Base-by-base conservation (phyloP, 2,113 vertebrate genomes). In the Passer domesticus region DNA sequence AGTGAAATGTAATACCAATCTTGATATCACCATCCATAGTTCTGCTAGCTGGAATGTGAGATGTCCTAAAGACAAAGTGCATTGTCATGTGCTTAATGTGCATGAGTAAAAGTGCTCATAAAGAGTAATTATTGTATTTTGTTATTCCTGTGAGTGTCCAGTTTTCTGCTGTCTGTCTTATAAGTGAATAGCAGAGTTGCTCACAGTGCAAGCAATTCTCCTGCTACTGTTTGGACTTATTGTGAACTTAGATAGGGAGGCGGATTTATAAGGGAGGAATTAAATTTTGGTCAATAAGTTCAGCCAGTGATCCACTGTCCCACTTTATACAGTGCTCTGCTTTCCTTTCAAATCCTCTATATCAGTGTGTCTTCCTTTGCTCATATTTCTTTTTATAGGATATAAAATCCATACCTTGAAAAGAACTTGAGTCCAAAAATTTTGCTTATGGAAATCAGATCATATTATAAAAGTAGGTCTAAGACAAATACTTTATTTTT, bases 91-190 rank as follows among this genome's bases (percentile, higher is more conserved):
- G 77, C 92, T 82, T 94, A 96, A 96, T 92, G 73, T 67, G 47
- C 73, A 50, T 66, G 87, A 92, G 59, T 92, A 93, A 96, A 87
- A 91, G 78, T 23, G 46, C 43, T 87, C 75, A 80, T 77, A 91
- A 88, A 89, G 76, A 82, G 66, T 84, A 96, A 91, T 95, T 73
- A 94, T n/a, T 85, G 23, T 89, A 81, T 92, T 92, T 91, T 93
- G 60, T 50, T 90, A 75, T 53, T 75, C 62, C 81, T 88, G 41
- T 5, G 12, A 88, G 31, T 81, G 74, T 82, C 83, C 76, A 74
- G 49, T 92, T 95, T 95, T 92, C 80, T 92, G 52, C 85, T 86
- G 44, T 74, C 75, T 78, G 49, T 46, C 78, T 91, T 60, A 3
- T 15, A 85, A 50, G 68, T 53, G 88, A 84, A 88, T 24, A 70